phyloP scores from a whole-genome alignment of 1,140 invertebrate species.

The Drosophila auraria region DNA sequence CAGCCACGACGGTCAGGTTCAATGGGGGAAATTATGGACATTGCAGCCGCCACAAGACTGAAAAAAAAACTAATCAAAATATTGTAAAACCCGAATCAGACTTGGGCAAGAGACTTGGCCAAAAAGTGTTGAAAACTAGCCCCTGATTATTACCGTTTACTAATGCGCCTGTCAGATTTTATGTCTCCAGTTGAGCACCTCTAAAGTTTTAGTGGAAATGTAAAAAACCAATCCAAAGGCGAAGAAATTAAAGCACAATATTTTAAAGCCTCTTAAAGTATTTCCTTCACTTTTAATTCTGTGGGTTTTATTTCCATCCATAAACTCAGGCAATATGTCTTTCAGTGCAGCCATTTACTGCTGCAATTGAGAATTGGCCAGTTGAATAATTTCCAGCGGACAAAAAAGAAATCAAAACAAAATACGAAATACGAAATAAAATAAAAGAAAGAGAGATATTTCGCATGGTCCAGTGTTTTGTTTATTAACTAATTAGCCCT shows the following conservation, averaged over 20 bases:
- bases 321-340: slow-evolving; percentile 1
- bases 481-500: slow-evolving; percentile 70
- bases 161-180: slow-evolving; percentile 7
- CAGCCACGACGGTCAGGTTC: slow-evolving; percentile 72
- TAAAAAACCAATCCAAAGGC: not conserved
- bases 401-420: slow-evolving; percentile 24
- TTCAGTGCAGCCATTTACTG: slow-evolving; percentile 17
- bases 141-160: not conserved
- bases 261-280: not conserved
- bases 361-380: slow-evolving; percentile 40
- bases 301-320: not conserved
- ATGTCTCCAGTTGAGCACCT: not conserved
- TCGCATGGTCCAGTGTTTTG: slow-evolving; percentile 42
- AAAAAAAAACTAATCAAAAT: slow-evolving; percentile 7
- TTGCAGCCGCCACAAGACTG: slow-evolving; percentile 38
- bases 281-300: not conserved
- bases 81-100: slow-evolving; percentile 33
- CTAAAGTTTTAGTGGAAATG: not conserved
- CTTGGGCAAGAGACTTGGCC: slow-evolving; percentile 19
- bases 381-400: slow-evolving; percentile 17
- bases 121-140: slow-evolving; percentile 10
- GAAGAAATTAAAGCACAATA: not conserved
- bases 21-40: slow-evolving; percentile 73
- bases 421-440: slow-evolving; percentile 8
- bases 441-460: slow-evolving; percentile 36